phyloP scores from a whole-genome alignment of 2,797 vertebrate genomes.

The Rhinichthys osculus region DNA sequence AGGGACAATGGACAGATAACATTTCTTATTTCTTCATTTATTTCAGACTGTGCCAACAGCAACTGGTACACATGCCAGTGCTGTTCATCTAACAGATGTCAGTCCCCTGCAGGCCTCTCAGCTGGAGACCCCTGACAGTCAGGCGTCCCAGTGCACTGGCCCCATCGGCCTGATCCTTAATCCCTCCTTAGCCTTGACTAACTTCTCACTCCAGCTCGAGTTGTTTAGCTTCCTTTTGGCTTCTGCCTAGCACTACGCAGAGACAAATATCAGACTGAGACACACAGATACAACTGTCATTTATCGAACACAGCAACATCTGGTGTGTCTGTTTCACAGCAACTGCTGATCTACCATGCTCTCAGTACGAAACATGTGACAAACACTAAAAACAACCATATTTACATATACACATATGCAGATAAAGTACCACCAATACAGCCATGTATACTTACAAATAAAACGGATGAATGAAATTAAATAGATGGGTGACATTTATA shows the following conservation, averaged over 20 bases:
- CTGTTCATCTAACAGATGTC: constrained; percentile 14
- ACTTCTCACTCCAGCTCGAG: constrained; percentile 66
- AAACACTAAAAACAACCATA: background rate
- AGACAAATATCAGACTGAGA: constrained; percentile 1
- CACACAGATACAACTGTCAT: background rate
- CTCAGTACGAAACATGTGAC: background rate
- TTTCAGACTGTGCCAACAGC: background rate
- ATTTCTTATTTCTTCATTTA: constrained; percentile 4
- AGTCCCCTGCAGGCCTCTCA: background rate
- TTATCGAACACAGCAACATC: constrained; percentile 3
- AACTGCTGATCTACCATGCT: background rate
- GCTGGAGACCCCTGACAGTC: background rate
- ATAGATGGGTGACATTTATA: background rate
- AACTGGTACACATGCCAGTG: background rate
- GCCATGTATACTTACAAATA: background rate
- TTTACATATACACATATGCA: background rate
- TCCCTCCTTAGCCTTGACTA: constrained; percentile 69
- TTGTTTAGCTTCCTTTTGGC: constrained; percentile 49
- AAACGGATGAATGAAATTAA: background rate
- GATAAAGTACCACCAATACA: background rate
- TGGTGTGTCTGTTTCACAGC: background rate
- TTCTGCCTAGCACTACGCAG: constrained; percentile 41
- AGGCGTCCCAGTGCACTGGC: background rate
- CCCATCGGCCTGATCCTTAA: constrained; percentile 41
- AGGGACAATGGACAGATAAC: background rate